Base-by-base conservation (phyloP, 1,140 invertebrate genomes). In the Pseudomyrmex flavicornis region DNA sequence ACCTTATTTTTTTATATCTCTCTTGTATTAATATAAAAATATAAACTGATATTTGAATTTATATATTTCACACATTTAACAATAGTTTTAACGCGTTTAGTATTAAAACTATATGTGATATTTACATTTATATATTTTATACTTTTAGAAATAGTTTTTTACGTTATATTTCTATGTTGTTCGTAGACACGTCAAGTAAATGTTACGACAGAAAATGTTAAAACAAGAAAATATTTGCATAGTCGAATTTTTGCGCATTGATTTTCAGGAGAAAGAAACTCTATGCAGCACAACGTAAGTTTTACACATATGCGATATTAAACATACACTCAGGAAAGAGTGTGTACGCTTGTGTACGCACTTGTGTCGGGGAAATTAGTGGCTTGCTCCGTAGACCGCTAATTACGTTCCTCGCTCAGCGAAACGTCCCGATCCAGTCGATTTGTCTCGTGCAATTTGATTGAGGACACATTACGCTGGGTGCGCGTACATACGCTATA, bases 391-490 rank as follows among this genome's bases (percentile, higher is more conserved):
- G 50, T 4, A 62, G 20, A 59, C 22, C 52, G 50, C 35, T 82
- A 82, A 87, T 85, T 86, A 46, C 50, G 46, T 68, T 62, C 26
- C 8, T 48, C 48, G 17, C 10, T 50, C 13, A 15, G 10, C 26
- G 65, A 76, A 44, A 54, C 58, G 35, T 50, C 63, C 59, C 20
- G 56, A 62, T 50, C 5, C 46, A 48, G 20, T 1, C 59, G 84
- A 83, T 87, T 76, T 72, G 63, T 83, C 79, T 22, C 65, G 62
- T 82, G 52, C 59, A 86, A 70, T 85, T 87, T 85, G 84, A 86
- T 75, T 35, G 63, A 75, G 50, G 46, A 73, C 52, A 63, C 85
- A 86, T 86, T 76, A 83, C 58, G 48, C 7, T 59, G 15, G 2
- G 7, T 26, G 54, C 13, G 15, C 72, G 50, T 54, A 54, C 26